phyloP scores from a whole-genome alignment of 2,888 invertebrate genomes.

The Latrodectus hesperus region DNA sequence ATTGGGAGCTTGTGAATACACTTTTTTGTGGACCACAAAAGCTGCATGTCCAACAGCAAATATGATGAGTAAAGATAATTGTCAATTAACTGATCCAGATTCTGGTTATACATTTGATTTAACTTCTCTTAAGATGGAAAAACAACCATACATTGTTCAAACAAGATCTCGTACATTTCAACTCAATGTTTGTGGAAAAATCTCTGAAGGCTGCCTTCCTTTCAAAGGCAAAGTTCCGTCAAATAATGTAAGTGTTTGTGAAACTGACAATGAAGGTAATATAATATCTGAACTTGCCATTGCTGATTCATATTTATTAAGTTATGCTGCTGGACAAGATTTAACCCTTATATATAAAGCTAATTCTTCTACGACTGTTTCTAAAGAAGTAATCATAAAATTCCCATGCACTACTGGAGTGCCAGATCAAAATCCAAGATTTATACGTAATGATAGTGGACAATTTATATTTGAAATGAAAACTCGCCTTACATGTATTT shows the following conservation, averaged over 20 bases:
- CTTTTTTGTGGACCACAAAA: conserved; percentile 73
- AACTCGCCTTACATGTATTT: conserved; percentile 52
- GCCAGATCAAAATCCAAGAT: conserved; percentile 12
- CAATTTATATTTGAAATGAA: conserved; percentile 55
- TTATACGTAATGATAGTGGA: conserved; percentile 30
- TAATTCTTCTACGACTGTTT: neutral
- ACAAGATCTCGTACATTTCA: conserved; percentile 18
- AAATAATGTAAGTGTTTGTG: conserved; percentile 54
- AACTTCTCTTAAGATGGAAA: conserved; percentile 70
- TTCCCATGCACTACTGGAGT: conserved; percentile 44
- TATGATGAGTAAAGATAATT: conserved; percentile 49
- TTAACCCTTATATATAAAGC: conserved; percentile 49
- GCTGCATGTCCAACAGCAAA: conserved; percentile 73
- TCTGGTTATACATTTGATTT: conserved; percentile 72
- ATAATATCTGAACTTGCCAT: conserved; percentile 18
- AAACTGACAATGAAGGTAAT: conserved; percentile 23
- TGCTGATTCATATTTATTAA: conserved; percentile 38
- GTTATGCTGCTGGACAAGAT: conserved; percentile 46
- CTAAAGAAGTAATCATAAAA: conserved; percentile 29
- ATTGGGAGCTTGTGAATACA: conserved; percentile 72
- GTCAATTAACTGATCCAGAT: conserved; percentile 72
- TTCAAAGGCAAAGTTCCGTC: neutral
- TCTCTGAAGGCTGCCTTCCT: conserved; percentile 23
- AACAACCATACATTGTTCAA: conserved; percentile 72
- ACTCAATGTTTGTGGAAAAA: conserved; percentile 54